Evolutionary conservation across 2,888 invertebrate species (phyloP).

Genomic region (Netelia melanura): DNA sequence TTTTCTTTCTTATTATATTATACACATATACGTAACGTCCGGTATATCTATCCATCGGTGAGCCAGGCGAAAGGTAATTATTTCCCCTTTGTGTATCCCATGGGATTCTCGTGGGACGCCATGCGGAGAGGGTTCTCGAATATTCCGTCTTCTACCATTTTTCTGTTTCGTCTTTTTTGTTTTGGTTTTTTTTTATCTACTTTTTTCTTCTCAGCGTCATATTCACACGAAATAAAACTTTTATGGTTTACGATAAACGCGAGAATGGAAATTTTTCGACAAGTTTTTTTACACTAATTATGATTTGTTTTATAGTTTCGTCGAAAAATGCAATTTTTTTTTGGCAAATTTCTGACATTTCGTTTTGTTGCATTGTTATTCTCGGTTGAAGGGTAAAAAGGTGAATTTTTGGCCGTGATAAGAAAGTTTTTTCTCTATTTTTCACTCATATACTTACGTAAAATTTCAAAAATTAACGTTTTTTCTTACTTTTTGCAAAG

Average conservation of each 20-base stretch:
- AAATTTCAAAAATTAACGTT: too few relatives aligned
- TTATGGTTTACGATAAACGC: slow-evolving; percentile 6
- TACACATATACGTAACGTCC: slow-evolving; percentile 52
- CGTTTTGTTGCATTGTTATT: too few relatives aligned
- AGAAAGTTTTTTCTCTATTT: too few relatives aligned
- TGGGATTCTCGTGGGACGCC: slow-evolving; percentile 76
- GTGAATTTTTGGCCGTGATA: too few relatives aligned
- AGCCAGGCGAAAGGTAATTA: slow-evolving; percentile 79
- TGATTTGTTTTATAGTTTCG: background rate
- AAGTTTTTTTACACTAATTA: background rate
- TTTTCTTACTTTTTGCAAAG: too few relatives aligned
- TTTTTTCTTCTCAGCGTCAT: slow-evolving; percentile 47
- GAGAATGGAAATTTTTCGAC: background rate
- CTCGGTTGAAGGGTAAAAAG: too few relatives aligned
- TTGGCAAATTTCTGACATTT: too few relatives aligned
- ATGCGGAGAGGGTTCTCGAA: slow-evolving; percentile 76
- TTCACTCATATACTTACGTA: too few relatives aligned
- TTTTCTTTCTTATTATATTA: background rate
- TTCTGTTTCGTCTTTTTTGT: slow-evolving; percentile 17
- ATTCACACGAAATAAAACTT: slow-evolving; percentile 30
- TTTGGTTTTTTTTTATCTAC: background rate
- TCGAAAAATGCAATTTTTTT: too few relatives aligned
- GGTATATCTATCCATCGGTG: slow-evolving; percentile 71
- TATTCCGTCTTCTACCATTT: slow-evolving; percentile 39
- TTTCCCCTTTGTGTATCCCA: slow-evolving; percentile 79